A percentile compares a stretch with the other conserved stretches of the same genome.
phyloP scores from a whole-genome alignment of 2,888 invertebrate genomes.

The Lapara coniferarum region DNA sequence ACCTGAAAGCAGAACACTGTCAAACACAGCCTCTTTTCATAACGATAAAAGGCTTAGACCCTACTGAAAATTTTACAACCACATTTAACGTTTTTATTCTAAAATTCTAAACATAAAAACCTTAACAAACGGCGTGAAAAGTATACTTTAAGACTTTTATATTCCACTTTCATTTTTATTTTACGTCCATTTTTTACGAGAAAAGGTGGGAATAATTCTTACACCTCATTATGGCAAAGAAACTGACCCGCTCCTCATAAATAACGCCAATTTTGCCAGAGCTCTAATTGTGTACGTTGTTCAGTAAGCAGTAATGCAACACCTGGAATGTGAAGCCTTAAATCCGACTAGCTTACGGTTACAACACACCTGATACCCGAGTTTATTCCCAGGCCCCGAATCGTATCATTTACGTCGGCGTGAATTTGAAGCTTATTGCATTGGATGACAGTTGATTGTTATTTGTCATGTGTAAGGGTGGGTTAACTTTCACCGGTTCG shows the following conservation, averaged over 20 bases:
- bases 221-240: slow-evolving; percentile 27
- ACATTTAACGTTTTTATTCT: slow-evolving; percentile 19
- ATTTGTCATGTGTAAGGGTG: neutral
- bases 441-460: slow-evolving; percentile 10
- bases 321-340: slow-evolving; percentile 56
- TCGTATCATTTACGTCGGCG: slow-evolving; percentile 28
- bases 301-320: slow-evolving; percentile 50
- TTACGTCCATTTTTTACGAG: neutral
- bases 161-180: slow-evolving; percentile 11
- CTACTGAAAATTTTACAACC: slow-evolving; percentile 7
- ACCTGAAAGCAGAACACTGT: neutral
- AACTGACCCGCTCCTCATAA: slow-evolving; percentile 36
- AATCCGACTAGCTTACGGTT: slow-evolving; percentile 55
- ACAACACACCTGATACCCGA: slow-evolving; percentile 52
- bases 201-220: slow-evolving; percentile 1
- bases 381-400: slow-evolving; percentile 43
- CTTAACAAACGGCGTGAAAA: slow-evolving; percentile 17
- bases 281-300: slow-evolving; percentile 45
- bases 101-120: slow-evolving; percentile 23
- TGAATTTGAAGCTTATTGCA: slow-evolving; percentile 34
- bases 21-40: slow-evolving; percentile 1
- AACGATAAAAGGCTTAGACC: slow-evolving; percentile 12
- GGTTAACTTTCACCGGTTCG: no score
- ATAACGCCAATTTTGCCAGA: slow-evolving; percentile 43
- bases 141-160: slow-evolving; percentile 13